A percentile compares a stretch with the other conserved stretches of the same genome.
Evolutionary conservation across 2,888 invertebrate species (phyloP).

Genomic region (Conchocele bisecta): DNA sequence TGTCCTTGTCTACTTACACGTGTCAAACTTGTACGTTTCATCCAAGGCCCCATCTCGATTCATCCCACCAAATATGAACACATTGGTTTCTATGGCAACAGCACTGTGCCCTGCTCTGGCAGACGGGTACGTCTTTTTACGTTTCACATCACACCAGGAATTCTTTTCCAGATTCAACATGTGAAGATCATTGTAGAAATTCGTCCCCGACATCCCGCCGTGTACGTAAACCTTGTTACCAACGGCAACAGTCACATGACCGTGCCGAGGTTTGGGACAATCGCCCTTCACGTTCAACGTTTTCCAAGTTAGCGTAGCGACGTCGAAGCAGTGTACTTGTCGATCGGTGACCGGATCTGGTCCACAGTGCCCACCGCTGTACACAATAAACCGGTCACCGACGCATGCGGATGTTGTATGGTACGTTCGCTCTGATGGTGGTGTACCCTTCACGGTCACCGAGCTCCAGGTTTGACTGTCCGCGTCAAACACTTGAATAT

Average conservation of each 20-base stretch:
- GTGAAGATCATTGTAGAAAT: conserved; percentile 81
- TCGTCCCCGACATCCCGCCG: conserved; percentile 81
- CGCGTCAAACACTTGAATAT: conserved; percentile 78
- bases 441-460: conserved; percentile 62
- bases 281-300: conserved; percentile 73
- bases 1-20: conserved; percentile 68
- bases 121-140: conserved; percentile 73
- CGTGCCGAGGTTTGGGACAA: conserved; percentile 81
- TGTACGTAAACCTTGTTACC: conserved; percentile 78
- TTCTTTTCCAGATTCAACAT: conserved; percentile 76
- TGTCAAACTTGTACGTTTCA: conserved; percentile 79
- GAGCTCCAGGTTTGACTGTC: conserved; percentile 71
- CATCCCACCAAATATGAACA: conserved; percentile 82
- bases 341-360: conserved; percentile 80
- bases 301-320: conserved; percentile 73
- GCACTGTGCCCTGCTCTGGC: conserved; percentile 81
- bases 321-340: conserved; percentile 78
- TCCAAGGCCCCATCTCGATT: conserved; percentile 80
- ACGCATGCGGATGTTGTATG: conserved; percentile 74
- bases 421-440: conserved; percentile 79
- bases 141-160: conserved; percentile 75
- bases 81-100: conserved; percentile 64
- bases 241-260: conserved; percentile 79
- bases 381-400: conserved; percentile 78
- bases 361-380: conserved; percentile 80